These are phyloP conservation scores for Calosoma granatense DNA, from an alignment of 1,140 invertebrate species.

Conservation along the genomic window DNA sequence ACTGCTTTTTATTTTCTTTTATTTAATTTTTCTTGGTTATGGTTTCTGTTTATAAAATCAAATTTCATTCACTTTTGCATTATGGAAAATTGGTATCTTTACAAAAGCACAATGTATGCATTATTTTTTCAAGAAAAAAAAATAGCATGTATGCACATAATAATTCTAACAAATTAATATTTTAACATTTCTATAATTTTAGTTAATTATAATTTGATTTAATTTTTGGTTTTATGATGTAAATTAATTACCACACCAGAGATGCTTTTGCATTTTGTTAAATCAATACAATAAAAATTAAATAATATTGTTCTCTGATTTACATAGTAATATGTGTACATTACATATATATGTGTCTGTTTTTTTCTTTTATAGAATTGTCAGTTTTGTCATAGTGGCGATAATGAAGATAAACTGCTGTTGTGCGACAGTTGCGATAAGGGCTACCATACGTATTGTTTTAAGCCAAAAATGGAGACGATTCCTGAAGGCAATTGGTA, in stretches of 20 bases:
- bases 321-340: no score
- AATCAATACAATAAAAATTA: no score
- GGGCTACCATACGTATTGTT: slow-evolving; percentile 97
- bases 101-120: no score
- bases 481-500: slow-evolving; percentile 96
- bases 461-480: slow-evolving; percentile 92
- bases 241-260: no score
- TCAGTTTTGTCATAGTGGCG: slow-evolving; percentile 91
- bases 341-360: background rate
- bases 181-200: background rate
- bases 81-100: no score
- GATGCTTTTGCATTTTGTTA: no score
- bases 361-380: slow-evolving; percentile 68
- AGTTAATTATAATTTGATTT: background rate
- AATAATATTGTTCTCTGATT: no score
- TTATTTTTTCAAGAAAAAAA: no score
- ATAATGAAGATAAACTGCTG: slow-evolving; percentile 90
- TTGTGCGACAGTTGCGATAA: slow-evolving; percentile 96
- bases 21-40: background rate
- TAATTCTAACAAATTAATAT: no score
- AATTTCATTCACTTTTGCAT: no score
- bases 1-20: slow-evolving; percentile 6
- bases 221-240: no score
- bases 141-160: no score
- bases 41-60: background rate